These are phyloP conservation scores for Microcebus jonahi DNA, from an alignment of 2,113 vertebrate species.

Conservation along the genomic window DNA sequence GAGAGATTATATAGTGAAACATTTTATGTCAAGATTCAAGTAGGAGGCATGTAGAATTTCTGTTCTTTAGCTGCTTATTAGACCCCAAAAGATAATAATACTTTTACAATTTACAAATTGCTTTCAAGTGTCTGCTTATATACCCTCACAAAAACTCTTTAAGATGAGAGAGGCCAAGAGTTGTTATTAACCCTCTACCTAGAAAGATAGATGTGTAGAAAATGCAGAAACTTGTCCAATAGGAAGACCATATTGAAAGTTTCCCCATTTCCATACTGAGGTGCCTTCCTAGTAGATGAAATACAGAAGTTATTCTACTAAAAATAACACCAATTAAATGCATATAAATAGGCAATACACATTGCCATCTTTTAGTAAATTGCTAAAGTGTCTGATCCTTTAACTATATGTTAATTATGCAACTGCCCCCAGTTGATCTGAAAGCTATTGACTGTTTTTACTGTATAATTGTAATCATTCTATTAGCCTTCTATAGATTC, in stretches of 20 bases:
- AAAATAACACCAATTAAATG: conserved; percentile 2
- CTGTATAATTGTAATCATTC: neutral
- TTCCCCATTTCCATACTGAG: neutral
- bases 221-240: neutral
- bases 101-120: neutral
- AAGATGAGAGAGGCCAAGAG: neutral
- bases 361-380: neutral
- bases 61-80: neutral
- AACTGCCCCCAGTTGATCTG: neutral
- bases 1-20: neutral
- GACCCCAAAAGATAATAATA: neutral
- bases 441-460: neutral
- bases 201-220: neutral
- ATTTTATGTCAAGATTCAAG: neutral
- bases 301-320: neutral
- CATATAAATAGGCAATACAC: neutral
- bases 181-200: neutral
- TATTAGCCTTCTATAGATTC: neutral
- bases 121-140: neutral
- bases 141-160: neutral
- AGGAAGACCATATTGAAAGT: neutral
- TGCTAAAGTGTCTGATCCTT: neutral
- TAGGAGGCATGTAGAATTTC: neutral
- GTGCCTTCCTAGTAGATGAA: neutral
- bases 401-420: neutral